These are phyloP conservation scores for Tribolium freemani DNA, from an alignment of 2,888 invertebrate species.

Conservation along the genomic window DNA sequence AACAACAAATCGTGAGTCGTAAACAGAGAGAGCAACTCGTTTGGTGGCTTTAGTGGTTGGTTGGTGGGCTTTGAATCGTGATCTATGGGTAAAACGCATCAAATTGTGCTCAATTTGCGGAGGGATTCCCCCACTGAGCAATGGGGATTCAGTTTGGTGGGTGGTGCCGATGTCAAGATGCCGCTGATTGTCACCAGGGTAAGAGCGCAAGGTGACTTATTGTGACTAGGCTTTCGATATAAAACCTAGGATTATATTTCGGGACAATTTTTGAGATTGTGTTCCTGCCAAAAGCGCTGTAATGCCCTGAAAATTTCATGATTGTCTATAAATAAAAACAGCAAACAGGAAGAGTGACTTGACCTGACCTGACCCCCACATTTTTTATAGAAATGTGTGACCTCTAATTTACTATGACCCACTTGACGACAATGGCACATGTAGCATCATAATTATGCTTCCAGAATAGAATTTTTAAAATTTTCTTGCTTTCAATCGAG, in stretches of 20 bases:
- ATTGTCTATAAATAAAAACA: too few species aligned
- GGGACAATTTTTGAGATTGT: not conserved
- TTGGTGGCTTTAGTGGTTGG: conserved; percentile 32
- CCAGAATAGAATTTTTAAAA: too few species aligned
- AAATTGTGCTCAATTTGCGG: conserved; percentile 81
- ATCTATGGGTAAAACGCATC: conserved; percentile 78
- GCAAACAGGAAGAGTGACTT: too few species aligned
- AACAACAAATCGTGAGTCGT: conserved; percentile 49
- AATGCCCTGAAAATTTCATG: too few species aligned
- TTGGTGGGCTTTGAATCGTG: conserved; percentile 39
- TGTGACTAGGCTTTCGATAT: too few species aligned
- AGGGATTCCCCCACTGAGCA: conserved; percentile 80
- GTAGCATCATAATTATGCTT: too few species aligned
- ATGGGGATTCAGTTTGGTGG: conserved; percentile 91
- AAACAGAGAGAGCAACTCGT: conserved; percentile 24
- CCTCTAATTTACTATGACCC: too few species aligned
- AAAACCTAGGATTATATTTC: too few species aligned
- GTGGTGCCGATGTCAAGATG: conserved; percentile 87
- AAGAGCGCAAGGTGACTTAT: conserved; percentile 62
- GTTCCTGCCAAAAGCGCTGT: not conserved
- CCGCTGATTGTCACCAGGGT: conserved; percentile 92
- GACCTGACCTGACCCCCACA: too few species aligned
- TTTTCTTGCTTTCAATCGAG: too few species aligned
- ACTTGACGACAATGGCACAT: too few species aligned
- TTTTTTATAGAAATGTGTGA: too few species aligned